Percentiles rank a stretch among this genome's conserved stretches.
phyloP scores from a whole-genome alignment of 2,888 invertebrate genomes.

The Spatulosminthurus flaviceps region DNA sequence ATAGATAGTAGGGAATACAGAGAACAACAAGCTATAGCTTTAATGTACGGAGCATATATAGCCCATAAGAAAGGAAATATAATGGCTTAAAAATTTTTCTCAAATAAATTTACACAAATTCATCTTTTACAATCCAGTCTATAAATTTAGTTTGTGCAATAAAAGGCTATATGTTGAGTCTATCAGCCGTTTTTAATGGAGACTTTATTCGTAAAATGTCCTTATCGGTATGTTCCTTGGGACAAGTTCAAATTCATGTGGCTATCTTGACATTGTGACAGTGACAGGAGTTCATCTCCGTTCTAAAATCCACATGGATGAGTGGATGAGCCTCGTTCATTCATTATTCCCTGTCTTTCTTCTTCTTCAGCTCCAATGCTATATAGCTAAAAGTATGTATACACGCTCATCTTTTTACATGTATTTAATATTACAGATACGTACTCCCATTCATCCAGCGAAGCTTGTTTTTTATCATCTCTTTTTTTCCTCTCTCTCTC shows the following conservation, averaged over 20 bases:
- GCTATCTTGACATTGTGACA: slow-evolving; percentile 37
- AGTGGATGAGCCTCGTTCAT: background rate
- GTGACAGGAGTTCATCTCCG: slow-evolving; percentile 30
- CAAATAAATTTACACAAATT: slow-evolving; percentile 32
- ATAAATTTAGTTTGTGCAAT: slow-evolving; percentile 30
- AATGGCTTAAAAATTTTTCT: slow-evolving; percentile 1
- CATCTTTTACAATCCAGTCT: slow-evolving; percentile 30
- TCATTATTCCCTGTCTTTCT: background rate
- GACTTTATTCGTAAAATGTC: slow-evolving; percentile 34
- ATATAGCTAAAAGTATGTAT: no score
- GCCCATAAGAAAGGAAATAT: background rate
- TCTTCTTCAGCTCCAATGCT: background rate
- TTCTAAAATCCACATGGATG: background rate
- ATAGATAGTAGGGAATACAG: background rate
- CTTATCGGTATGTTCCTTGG: slow-evolving; percentile 29
- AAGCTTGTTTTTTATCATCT: no score
- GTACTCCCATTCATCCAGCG: no score
- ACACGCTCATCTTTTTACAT: no score
- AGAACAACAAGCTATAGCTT: background rate
- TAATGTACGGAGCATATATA: no score
- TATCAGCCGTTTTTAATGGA: slow-evolving; percentile 30
- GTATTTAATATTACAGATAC: no score
- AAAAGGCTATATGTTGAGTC: slow-evolving; percentile 40
- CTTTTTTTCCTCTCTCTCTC: no score
- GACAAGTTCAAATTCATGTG: slow-evolving; percentile 33